Evolutionary conservation across 2,113 vertebrate species (phyloP).

Genomic region (Felis chaus): DNA sequence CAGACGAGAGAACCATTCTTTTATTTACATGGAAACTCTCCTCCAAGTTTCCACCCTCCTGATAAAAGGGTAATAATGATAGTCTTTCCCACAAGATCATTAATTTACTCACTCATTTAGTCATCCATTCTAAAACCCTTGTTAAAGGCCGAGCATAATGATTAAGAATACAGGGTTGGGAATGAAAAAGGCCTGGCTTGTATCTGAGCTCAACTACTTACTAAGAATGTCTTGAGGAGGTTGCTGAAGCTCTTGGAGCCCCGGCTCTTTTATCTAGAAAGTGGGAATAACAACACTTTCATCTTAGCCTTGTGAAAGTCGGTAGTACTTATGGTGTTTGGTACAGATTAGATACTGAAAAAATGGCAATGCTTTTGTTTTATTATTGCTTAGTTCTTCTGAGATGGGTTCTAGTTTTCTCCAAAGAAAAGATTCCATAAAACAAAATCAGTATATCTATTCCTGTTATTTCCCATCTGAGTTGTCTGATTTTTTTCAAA

Average conservation of each 20-base stretch:
- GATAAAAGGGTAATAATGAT: background rate
- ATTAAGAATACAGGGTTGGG: background rate
- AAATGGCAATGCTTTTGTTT: background rate
- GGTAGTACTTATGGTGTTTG: background rate
- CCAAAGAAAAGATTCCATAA: background rate
- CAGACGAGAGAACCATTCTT: rapidly evolving
- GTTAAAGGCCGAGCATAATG: background rate
- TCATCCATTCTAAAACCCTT: background rate
- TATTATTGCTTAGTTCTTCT: background rate
- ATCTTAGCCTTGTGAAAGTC: background rate
- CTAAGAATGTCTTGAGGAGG: background rate
- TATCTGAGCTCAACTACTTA: background rate
- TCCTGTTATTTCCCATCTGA: background rate
- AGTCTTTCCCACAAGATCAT: rapidly evolving
- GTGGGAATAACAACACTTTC: background rate
- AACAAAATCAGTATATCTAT: background rate
- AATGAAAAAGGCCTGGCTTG: background rate
- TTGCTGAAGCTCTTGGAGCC: background rate
- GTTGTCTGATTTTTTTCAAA: background rate
- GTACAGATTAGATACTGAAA: background rate
- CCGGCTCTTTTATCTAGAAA: background rate
- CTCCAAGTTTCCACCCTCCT: background rate
- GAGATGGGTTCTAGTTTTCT: background rate
- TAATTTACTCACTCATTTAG: background rate
- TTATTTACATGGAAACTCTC: background rate